Evolutionary conservation across 2,113 vertebrate species (phyloP).

Genomic region (Camelus dromedarius): DNA sequence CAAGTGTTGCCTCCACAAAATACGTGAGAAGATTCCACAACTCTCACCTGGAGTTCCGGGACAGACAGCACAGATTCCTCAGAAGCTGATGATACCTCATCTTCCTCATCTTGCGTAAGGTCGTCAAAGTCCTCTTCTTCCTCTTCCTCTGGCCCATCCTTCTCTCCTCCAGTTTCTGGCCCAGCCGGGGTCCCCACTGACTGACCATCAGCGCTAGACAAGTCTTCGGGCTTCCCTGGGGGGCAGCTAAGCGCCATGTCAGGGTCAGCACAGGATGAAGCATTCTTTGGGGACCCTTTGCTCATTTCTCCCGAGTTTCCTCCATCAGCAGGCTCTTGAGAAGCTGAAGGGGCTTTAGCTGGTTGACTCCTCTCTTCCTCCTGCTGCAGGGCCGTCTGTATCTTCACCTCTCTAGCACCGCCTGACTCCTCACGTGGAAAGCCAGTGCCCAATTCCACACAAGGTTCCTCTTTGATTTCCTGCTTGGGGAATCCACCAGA

Average conservation of each 20-base stretch:
- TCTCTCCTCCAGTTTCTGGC: conserved; percentile 81
- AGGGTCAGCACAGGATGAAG: neutral
- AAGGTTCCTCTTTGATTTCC: conserved; percentile 72
- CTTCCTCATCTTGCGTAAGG: conserved; percentile 97
- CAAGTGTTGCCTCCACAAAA: neutral
- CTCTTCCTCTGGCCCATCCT: conserved; percentile 89
- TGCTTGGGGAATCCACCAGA: neutral
- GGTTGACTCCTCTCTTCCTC: conserved; percentile 31
- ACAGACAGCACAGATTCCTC: conserved; percentile 97
- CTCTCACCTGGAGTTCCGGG: conserved; percentile 96
- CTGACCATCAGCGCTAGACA: conserved; percentile 54
- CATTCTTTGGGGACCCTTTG: conserved; percentile 65
- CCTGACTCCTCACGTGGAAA: neutral
- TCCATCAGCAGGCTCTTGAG: conserved; percentile 51
- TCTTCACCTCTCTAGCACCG: neutral
- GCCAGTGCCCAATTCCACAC: conserved; percentile 77
- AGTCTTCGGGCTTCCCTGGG: conserved; percentile 66
- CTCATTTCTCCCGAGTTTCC: neutral
- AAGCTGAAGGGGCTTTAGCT: accelerated
- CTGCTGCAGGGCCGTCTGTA: neutral
- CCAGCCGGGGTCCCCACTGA: conserved; percentile 68
- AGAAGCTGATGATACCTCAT: conserved; percentile 96
- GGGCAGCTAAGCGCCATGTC: conserved; percentile 80
- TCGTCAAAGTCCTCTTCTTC: conserved; percentile 98
- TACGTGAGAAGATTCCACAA: accelerated